Base-by-base conservation (phyloP, 2,888 invertebrate species). In the Hydroisotoma schaefferi region DNA sequence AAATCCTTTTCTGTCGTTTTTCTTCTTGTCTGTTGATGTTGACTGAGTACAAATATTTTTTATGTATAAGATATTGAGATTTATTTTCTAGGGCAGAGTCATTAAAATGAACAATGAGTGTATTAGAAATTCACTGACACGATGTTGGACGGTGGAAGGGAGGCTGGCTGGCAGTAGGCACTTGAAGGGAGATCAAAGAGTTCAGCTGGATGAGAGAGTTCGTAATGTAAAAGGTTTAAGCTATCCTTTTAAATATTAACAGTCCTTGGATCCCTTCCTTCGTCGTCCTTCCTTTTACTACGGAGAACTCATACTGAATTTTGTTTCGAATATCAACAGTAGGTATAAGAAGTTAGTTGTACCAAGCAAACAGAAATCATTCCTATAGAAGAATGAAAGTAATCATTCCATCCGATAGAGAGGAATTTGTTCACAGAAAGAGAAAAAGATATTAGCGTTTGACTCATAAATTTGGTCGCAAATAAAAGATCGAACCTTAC, bases 401-500 rank as follows among this genome's bases (percentile, higher is more conserved):
- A 20, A 40, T 40, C 40, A 15, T 5, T 5, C 5, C n/a, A n/a
- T n/a, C n/a, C 40, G n/a, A 8, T 15, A 55, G 25, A 55, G 49
- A 62, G 57, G 61, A 66, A 60, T 66, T 63, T 63, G 60, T 62
- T 59, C 29, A 55, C 43, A 58, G 55, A 57, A 61, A 61, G 62
- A 40, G 40, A 70, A 57, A 69, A 70, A 67, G 68, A 69, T 69
- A 70, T 69, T 70, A 70, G 67, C 67, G 68, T 54, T 62, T 54
- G 47, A 67, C 64, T 63, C 68, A 71, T 71, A 71, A 71, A 71
- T 71, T 69, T 68, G 22, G 65, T 71, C 68, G 71, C 71, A 71
- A 71, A 71, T 71, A 71, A 71, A 71, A 71, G 71, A 71, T 66
- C 65, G 69, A 69, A 65, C 59, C 63, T 56, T 66, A 69, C 71